phyloP scores from a whole-genome alignment of 2,888 invertebrate species.

The Parnassius glacialis region DNA sequence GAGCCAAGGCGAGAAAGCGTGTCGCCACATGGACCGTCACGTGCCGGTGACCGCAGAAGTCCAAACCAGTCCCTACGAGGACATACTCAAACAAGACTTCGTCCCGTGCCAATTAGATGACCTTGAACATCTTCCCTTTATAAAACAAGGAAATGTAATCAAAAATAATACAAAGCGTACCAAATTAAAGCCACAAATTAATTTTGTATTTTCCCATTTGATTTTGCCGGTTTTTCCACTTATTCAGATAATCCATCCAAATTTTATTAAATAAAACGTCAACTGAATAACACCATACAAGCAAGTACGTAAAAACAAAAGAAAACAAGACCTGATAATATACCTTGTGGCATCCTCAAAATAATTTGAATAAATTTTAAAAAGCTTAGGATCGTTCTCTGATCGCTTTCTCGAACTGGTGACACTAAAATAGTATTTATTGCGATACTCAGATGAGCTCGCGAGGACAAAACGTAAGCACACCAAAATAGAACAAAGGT shows the following conservation, averaged over 20 bases:
- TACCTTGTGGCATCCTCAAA: neutral
- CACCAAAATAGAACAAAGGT: slow-evolving; percentile 23
- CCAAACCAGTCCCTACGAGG: slow-evolving; percentile 13
- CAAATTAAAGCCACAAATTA: no score
- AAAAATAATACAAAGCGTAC: neutral
- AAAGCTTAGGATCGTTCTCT: slow-evolving; percentile 5
- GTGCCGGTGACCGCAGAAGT: slow-evolving; percentile 13
- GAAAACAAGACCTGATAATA: neutral
- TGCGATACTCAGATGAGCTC: slow-evolving; percentile 25
- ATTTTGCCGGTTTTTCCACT: no score
- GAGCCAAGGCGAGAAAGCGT: slow-evolving; percentile 34
- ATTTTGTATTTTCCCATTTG: no score
- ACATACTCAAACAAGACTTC: slow-evolving; percentile 4
- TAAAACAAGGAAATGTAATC: neutral
- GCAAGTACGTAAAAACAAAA: neutral
- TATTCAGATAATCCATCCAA: no score
- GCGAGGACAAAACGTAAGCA: slow-evolving; percentile 15
- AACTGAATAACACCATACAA: no score
- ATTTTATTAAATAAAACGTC: no score
- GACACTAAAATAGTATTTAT: slow-evolving; percentile 27
- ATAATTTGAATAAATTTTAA: neutral
- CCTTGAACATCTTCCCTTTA: slow-evolving; percentile 7
- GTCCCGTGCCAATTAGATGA: slow-evolving; percentile 10
- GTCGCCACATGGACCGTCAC: slow-evolving; percentile 28
- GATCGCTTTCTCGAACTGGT: slow-evolving; percentile 9